Conservation (phyloP, 1,140 invertebrate species). For the Lepidotrigona ventralis region DNA sequence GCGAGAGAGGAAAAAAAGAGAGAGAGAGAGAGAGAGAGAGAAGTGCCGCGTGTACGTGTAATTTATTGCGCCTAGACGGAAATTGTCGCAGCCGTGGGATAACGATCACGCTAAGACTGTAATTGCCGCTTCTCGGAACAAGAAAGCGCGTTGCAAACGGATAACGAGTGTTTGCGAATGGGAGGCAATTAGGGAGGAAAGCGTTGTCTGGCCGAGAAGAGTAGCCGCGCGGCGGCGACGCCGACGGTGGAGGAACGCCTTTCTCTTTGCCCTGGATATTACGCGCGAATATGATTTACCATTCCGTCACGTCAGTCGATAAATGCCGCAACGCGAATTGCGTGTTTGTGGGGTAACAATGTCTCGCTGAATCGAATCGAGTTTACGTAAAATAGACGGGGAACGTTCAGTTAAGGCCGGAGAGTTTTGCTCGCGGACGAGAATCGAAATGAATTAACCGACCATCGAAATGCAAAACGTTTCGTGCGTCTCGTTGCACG, state of each 20-base stretch:
- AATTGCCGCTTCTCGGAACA: not conserved
- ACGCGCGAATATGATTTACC: slow-evolving; percentile 2
- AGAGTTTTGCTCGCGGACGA: not conserved
- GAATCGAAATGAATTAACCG: slow-evolving; percentile 11
- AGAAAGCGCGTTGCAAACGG: not conserved
- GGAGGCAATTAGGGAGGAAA: not conserved
- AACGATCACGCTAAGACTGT: not conserved
- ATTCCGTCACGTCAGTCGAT: not conserved
- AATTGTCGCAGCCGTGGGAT: not conserved
- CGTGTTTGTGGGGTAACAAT: not conserved
- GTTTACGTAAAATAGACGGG: not conserved
- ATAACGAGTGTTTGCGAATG: not conserved
- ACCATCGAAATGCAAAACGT: not conserved
- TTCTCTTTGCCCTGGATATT: not conserved
- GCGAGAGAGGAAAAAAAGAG: too few species aligned
- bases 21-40: too few species aligned
- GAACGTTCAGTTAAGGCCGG: not conserved
- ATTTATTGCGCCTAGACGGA: not conserved
- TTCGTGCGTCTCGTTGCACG: not conserved
- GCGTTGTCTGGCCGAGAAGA: not conserved
- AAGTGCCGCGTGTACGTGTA: not conserved
- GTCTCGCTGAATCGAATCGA: not conserved
- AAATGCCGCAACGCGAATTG: not conserved
- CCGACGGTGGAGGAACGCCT: slow-evolving; percentile 14
- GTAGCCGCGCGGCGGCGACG: too few species aligned